Evolutionary conservation across 2,113 vertebrate species (phyloP).

Genomic region (Triplophysa rosa): DNA sequence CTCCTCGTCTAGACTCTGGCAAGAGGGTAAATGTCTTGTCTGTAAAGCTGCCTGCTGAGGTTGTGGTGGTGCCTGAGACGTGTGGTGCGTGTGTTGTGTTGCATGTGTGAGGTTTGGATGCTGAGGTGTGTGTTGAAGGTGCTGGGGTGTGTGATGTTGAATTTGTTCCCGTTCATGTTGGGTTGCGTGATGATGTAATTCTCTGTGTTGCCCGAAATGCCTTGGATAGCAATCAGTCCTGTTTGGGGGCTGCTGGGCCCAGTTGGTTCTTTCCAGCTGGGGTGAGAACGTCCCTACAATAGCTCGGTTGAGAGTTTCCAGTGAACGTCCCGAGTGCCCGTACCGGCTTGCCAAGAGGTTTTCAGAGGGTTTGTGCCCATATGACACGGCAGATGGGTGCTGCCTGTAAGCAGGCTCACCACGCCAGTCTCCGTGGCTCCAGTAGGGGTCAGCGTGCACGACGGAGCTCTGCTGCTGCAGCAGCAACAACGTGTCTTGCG

Average conservation of each 20-base stretch:
- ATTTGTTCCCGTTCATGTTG: slow-evolving; percentile 53
- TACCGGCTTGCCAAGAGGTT: slow-evolving; percentile 76
- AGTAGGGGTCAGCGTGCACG: slow-evolving; percentile 65
- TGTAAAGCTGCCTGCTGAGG: slow-evolving; percentile 59
- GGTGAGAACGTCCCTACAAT: slow-evolving; percentile 70
- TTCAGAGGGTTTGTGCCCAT: slow-evolving; percentile 80
- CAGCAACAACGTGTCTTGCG: slow-evolving; percentile 86
- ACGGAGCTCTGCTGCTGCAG: slow-evolving; percentile 68
- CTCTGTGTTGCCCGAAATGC: slow-evolving; percentile 58
- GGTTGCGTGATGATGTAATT: slow-evolving; percentile 51
- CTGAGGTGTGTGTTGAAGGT: slow-evolving; percentile 47
- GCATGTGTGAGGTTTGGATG: slow-evolving; percentile 54
- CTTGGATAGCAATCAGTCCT: slow-evolving; percentile 65
- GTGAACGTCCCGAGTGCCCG: slow-evolving; percentile 78
- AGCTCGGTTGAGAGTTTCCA: slow-evolving; percentile 81
- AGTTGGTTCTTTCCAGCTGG: slow-evolving; percentile 69
- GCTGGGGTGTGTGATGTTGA: slow-evolving; percentile 36
- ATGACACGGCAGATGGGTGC: background rate
- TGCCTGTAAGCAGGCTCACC: slow-evolving; percentile 37
- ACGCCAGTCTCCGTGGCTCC: slow-evolving; percentile 65
- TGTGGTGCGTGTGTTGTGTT: slow-evolving; percentile 21
- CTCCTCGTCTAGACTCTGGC: slow-evolving; percentile 81
- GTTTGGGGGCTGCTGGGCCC: slow-evolving; percentile 67
- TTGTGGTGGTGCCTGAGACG: slow-evolving; percentile 60
- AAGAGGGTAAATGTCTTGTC: slow-evolving; percentile 72